Evolutionary conservation across 2,113 vertebrate species (phyloP).

Genomic region (Cnemophilus loriae): DNA sequence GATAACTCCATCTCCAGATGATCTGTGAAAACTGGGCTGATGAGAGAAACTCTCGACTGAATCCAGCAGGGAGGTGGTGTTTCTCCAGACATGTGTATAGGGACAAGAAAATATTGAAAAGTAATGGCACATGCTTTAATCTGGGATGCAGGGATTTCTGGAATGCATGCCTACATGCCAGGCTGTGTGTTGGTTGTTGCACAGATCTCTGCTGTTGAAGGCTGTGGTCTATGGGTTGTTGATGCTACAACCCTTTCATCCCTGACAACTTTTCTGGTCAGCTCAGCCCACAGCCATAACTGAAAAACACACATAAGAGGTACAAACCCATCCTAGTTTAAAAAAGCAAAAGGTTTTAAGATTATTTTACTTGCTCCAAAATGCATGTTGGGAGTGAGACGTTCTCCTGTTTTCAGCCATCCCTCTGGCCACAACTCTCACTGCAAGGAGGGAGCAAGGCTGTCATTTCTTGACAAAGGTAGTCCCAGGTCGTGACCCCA

Average conservation of each 20-base stretch:
- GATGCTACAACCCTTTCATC: neutral
- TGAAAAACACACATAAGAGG: neutral
- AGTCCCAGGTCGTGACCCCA: neutral
- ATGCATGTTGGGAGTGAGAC: neutral
- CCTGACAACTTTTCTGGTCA: neutral
- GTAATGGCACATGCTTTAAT: neutral
- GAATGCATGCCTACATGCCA: accelerated
- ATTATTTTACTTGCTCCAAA: neutral
- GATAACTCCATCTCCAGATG: slow-evolving; percentile 31
- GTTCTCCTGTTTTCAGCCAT: neutral
- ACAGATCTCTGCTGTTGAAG: neutral
- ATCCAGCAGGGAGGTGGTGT: neutral
- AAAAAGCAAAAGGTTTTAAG: neutral
- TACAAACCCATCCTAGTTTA: neutral
- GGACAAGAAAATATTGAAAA: neutral
- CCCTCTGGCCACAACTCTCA: neutral
- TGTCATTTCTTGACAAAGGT: neutral
- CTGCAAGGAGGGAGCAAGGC: neutral
- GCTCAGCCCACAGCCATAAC: neutral
- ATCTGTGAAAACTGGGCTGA: slow-evolving; percentile 20
- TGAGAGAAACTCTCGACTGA: neutral
- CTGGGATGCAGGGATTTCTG: neutral
- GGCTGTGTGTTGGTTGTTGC: neutral
- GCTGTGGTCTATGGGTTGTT: neutral
- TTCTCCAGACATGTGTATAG: neutral